phyloP scores from a whole-genome alignment of 37 sponge, comb jelly and placozoan species.

The Agelas oroides region DNA sequence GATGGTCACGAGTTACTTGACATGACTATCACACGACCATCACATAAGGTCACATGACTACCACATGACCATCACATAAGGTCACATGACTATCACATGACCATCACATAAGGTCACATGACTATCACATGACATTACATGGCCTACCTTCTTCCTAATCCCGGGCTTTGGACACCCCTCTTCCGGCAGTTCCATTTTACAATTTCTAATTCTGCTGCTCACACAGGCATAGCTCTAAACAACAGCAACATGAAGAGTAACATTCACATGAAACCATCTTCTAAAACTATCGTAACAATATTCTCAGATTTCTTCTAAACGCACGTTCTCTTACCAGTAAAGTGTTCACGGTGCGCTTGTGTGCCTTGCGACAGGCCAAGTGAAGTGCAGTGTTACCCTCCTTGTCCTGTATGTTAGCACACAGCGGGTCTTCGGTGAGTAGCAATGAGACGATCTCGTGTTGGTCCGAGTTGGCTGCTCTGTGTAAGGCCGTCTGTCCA shows the following conservation, averaged over 20 bases:
- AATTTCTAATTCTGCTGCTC: slow-evolving; percentile 4
- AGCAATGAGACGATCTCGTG: slow-evolving; percentile 37
- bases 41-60: too few relatives aligned
- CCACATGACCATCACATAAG: too few relatives aligned
- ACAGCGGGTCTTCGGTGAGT: slow-evolving; percentile 29
- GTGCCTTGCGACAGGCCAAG: slow-evolving; percentile 45
- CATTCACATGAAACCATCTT: background rate
- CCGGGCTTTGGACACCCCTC: slow-evolving; percentile 3
- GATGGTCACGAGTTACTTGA: too few relatives aligned
- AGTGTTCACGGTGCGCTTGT: slow-evolving; percentile 15
- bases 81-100: too few relatives aligned
- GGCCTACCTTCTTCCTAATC: slow-evolving; percentile 14
- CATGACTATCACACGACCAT: too few relatives aligned
- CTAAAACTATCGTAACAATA: too few relatives aligned
- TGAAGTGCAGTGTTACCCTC: slow-evolving; percentile 65
- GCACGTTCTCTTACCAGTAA: slow-evolving; percentile 15
- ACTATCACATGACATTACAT: too few relatives aligned
- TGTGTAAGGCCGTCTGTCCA: slow-evolving; percentile 39
- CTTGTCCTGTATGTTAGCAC: slow-evolving; percentile 51
- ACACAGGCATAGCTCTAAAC: slow-evolving; percentile 39
- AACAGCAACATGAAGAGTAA: background rate
- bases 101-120: too few relatives aligned
- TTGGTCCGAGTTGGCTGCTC: slow-evolving; percentile 35
- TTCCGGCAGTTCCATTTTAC: slow-evolving; percentile 30
- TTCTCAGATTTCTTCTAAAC: too few relatives aligned